Evolutionary conservation across 2,888 invertebrate genomes (phyloP).

Genomic region (Xylophagus ater): DNA sequence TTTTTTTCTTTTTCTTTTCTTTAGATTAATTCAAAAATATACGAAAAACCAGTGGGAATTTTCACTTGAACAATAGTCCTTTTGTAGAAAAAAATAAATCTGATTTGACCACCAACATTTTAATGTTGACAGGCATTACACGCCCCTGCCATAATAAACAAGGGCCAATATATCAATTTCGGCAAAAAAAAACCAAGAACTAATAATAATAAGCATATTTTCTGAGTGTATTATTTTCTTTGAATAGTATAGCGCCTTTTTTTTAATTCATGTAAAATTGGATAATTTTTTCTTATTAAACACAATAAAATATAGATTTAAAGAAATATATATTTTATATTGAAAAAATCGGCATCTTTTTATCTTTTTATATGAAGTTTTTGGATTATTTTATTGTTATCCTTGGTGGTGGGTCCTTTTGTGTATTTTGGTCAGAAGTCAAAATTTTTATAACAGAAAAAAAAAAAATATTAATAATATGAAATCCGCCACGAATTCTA

Average conservation of each 20-base stretch:
- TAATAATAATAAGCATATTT: too few species aligned
- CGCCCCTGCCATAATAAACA: slow-evolving; percentile 38
- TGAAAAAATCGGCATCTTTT: slow-evolving; percentile 13
- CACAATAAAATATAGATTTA: not conserved
- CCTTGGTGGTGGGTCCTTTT: slow-evolving; percentile 15
- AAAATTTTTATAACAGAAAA: too few species aligned
- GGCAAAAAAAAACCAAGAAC: slow-evolving; percentile 1
- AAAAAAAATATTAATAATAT: too few species aligned
- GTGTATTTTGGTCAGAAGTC: too few species aligned
- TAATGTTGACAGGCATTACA: slow-evolving; percentile 40
- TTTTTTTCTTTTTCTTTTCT: too few species aligned
- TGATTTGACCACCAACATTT: slow-evolving; percentile 36
- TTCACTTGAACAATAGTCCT: slow-evolving; percentile 20
- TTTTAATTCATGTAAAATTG: slow-evolving; percentile 16
- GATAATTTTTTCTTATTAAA: slow-evolving; percentile 9
- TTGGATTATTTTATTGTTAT: slow-evolving; percentile 14
- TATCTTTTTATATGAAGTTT: slow-evolving; percentile 11
- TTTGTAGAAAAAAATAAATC: slow-evolving; percentile 8
- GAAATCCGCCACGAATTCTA: too few species aligned
- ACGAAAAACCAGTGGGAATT: too few species aligned
- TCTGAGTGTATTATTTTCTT: too few species aligned
- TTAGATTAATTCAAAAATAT: too few species aligned
- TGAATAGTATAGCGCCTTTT: slow-evolving; percentile 11
- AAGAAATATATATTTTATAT: not conserved
- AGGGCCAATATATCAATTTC: slow-evolving; percentile 25